phyloP scores from a whole-genome alignment of 2,113 vertebrate species.

The Thymallus thymallus region DNA sequence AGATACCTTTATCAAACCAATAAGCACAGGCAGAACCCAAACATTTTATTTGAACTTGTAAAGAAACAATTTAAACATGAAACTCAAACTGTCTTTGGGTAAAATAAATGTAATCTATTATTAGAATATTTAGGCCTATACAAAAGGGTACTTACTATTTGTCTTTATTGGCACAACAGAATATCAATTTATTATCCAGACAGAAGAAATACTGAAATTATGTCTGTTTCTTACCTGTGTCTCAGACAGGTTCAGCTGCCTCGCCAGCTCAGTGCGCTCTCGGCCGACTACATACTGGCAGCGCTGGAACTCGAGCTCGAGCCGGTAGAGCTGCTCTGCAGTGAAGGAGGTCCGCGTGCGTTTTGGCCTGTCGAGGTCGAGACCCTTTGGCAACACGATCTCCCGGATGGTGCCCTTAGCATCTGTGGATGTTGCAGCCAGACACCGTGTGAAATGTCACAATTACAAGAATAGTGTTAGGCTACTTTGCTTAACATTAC shows the following conservation, averaged over 20 bases:
- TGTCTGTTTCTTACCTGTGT: slow-evolving; percentile 81
- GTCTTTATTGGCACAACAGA: no score
- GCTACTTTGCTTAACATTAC: background rate
- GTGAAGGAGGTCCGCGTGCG: slow-evolving; percentile 95
- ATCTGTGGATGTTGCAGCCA: slow-evolving; percentile 68
- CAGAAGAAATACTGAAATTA: no score
- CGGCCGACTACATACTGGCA: slow-evolving; percentile 96
- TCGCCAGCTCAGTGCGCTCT: slow-evolving; percentile 88
- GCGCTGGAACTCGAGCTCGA: slow-evolving; percentile 94
- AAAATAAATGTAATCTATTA: no score
- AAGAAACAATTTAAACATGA: no score
- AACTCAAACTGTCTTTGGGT: no score
- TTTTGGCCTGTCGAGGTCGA: slow-evolving; percentile 94
- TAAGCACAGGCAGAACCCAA: no score
- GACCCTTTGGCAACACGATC: slow-evolving; percentile 91
- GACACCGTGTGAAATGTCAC: background rate
- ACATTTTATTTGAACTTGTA: no score
- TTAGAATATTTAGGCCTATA: no score
- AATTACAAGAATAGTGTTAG: background rate
- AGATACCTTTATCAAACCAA: no score
- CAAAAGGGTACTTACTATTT: no score
- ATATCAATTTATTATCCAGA: no score
- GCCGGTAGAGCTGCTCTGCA: slow-evolving; percentile 91
- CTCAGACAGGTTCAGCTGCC: slow-evolving; percentile 91
- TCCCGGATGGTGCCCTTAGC: slow-evolving; percentile 97